Evolutionary conservation across 1,140 invertebrate species (phyloP).

Genomic region (Dinoponera quadriceps): DNA sequence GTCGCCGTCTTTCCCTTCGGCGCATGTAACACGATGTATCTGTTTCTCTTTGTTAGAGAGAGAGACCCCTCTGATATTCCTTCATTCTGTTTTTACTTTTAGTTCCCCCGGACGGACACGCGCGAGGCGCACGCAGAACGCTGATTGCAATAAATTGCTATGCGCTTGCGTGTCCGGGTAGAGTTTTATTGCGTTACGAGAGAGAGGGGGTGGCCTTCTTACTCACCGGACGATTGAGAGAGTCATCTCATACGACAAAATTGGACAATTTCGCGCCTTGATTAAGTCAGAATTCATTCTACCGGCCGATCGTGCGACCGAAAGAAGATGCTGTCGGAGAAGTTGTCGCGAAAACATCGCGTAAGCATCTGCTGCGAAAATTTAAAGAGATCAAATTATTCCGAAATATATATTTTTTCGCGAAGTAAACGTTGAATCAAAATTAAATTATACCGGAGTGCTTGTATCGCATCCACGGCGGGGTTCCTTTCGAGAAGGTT

Average conservation of each 20-base stretch:
- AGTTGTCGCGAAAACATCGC: not conserved
- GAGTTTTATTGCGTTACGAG: conserved; percentile 56
- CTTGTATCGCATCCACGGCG: conserved; percentile 37
- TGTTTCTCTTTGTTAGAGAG: conserved; percentile 46
- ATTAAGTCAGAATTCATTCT: conserved; percentile 45
- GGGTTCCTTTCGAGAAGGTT: conserved; percentile 39
- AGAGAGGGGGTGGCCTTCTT: conserved; percentile 42
- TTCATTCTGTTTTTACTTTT: conserved; percentile 65
- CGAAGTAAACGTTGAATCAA: conserved; percentile 24
- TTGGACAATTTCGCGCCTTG: conserved; percentile 38
- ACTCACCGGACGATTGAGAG: conserved; percentile 40
- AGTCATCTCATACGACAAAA: conserved; percentile 50
- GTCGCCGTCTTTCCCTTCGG: conserved; percentile 33
- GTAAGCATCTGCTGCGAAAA: not conserved
- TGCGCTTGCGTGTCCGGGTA: conserved; percentile 71
- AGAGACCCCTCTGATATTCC: conserved; percentile 60
- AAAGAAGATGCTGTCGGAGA: conserved; percentile 16
- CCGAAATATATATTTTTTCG: no score
- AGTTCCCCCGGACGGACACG: conserved; percentile 61
- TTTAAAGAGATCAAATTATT: not conserved
- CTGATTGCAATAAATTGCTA: conserved; percentile 80
- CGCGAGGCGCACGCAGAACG: conserved; percentile 65
- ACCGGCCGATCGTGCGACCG: not conserved
- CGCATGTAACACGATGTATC: conserved; percentile 49
- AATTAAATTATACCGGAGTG: conserved; percentile 45